A percentile compares a stretch with the other conserved stretches of the same genome.
phyloP scores from a whole-genome alignment of 92 coral and sea anemone species.

The Phenganax subtilis region DNA sequence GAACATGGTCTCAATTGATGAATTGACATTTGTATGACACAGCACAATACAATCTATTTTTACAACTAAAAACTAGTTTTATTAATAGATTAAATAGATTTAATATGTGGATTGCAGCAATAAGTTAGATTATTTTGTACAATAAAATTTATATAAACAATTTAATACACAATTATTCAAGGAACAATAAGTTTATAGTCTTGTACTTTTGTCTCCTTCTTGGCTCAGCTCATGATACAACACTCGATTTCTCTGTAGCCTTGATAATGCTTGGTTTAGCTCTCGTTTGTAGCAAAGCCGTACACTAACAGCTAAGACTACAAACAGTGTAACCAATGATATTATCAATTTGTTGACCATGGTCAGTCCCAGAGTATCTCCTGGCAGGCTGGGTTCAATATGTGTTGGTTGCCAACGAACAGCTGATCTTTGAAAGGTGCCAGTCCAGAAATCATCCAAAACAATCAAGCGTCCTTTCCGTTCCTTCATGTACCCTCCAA shows the following conservation, averaged over 20 bases:
- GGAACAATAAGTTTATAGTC: conserved; percentile 13
- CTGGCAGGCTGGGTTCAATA: conserved; percentile 51
- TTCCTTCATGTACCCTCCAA: conserved; percentile 73
- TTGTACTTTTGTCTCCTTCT: conserved; percentile 29
- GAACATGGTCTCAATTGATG: conserved; percentile 58
- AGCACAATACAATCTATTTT: not conserved
- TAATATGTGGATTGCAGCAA: not conserved
- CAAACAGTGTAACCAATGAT: conserved; percentile 55
- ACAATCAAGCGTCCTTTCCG: conserved; percentile 43
- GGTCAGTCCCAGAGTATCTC: conserved; percentile 77
- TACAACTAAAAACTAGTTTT: not conserved
- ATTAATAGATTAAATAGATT: not conserved
- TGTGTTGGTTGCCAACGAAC: conserved; percentile 37
- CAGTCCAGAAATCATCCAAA: conserved; percentile 74
- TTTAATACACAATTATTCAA: not conserved
- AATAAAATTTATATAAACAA: not conserved
- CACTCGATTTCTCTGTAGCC: conserved; percentile 51
- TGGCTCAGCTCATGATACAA: conserved; percentile 46
- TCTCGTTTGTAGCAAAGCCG: conserved; percentile 78
- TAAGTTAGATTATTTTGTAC: not conserved
- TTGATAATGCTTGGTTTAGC: conserved; percentile 50
- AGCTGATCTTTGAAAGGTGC: conserved; percentile 52
- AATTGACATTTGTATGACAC: conserved; percentile 56
- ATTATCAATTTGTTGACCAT: conserved; percentile 68
- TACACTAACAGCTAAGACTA: conserved; percentile 60